Base-by-base conservation (phyloP, 2,888 invertebrate genomes). In the Cybosia mesomella region DNA sequence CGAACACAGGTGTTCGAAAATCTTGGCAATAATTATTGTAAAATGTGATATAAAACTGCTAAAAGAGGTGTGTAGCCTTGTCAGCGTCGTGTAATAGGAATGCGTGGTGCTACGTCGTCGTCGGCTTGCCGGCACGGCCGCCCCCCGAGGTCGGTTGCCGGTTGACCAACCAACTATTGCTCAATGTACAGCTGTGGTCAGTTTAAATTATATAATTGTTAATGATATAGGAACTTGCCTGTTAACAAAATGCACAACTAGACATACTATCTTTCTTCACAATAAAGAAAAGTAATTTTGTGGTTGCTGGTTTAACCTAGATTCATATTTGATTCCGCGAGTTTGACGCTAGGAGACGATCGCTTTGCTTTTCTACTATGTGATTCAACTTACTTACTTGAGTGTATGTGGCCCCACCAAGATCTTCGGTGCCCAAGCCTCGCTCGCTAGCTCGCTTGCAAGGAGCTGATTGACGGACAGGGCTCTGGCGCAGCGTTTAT, bases 171-270 rank as follows among this genome's bases (percentile, higher is more conserved):
- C 62, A 58, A 63, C 61, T 69, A 69, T 89, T 88, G 85, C 83
- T 72, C 77, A 87, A 87, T 72, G 73, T 76, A 77, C 80, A 36
- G 22, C n/a, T 76, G 87, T 83, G 80, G 83, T 84, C 79, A 82
- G 81, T 85, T 80, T 81, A 83, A 85, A 86, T 88, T 87, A 88
- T 86, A 81, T 87, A 87, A 87, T 76, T 69, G 34, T 53, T 22
- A 21, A 57, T 49, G 49, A 49, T 49, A n/a, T 49, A 49, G n/a
- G n/a, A n/a, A n/a, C n/a, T n/a, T n/a, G n/a, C 18, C 49, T 68
- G 63, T 54, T 66, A 21, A 63, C n/a, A 34, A 39, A 21, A n/a
- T 10, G 22, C 13, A 21, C 21, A 34, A 34, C 32, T 49, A 28
- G 24, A 24, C 15, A 21, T 13, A 55, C 13, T 55, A 55, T 55